These are phyloP conservation scores for Hoplodrina blanda DNA, from an alignment of 2,888 invertebrate species.

Conservation along the genomic window DNA sequence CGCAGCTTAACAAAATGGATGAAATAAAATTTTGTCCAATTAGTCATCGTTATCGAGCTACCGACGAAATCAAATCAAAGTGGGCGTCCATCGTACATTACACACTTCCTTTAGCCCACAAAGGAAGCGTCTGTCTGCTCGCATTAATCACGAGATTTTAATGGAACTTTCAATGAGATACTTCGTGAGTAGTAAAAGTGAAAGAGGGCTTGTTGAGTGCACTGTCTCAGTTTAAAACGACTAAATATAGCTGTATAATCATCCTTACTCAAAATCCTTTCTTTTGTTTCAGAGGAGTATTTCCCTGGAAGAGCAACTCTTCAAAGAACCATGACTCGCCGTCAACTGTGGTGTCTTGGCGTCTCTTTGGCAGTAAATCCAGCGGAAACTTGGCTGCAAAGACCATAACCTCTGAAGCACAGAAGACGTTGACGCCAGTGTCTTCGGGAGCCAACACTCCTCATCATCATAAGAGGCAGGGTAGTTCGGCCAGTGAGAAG, in stretches of 20 bases:
- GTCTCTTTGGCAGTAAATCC: slow-evolving; percentile 85
- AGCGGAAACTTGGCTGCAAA: slow-evolving; percentile 80
- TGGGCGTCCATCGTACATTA: slow-evolving; percentile 39
- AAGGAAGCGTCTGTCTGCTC: slow-evolving; percentile 61
- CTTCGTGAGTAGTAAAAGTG: slow-evolving; percentile 23
- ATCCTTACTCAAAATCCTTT: slow-evolving; percentile 16
- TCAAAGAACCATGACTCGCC: slow-evolving; percentile 78
- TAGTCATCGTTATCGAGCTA: slow-evolving; percentile 1
- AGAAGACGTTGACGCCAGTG: slow-evolving; percentile 79
- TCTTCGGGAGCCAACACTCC: slow-evolving; percentile 85
- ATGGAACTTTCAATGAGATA: slow-evolving; percentile 41
- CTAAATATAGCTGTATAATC: slow-evolving; percentile 4
- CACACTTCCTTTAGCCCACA: slow-evolving; percentile 47
- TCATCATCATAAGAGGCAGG: slow-evolving; percentile 85
- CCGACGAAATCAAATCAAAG: slow-evolving; percentile 28
- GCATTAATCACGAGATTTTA: slow-evolving; percentile 59
- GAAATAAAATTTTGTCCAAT: slow-evolving; percentile 1
- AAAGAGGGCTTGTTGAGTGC: slow-evolving; percentile 15
- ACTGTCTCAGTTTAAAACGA: not conserved
- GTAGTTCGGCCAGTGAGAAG: slow-evolving; percentile 88
- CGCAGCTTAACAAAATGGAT: too few relatives aligned
- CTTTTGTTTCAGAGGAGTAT: slow-evolving; percentile 88
- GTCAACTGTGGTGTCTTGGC: slow-evolving; percentile 77
- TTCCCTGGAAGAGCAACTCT: slow-evolving; percentile 88
- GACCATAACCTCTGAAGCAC: slow-evolving; percentile 74